phyloP scores from a whole-genome alignment of 2,888 invertebrate genomes.

The Cosmorhoe ocellata region DNA sequence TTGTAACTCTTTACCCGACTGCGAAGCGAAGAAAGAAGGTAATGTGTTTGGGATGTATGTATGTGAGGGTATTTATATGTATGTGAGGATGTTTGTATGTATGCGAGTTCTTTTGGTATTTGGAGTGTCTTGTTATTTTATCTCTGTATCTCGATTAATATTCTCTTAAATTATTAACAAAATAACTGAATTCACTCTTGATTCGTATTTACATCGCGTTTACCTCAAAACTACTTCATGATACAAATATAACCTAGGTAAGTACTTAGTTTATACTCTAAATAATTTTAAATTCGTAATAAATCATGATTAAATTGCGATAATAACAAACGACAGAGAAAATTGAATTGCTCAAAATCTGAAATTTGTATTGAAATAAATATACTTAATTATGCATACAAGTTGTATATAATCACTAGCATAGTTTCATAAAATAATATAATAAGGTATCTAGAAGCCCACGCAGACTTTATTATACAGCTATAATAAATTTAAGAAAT shows the following conservation, averaged over 20 bases:
- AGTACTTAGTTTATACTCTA: constrained; percentile 43
- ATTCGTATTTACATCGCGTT: constrained; percentile 45
- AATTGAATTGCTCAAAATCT: constrained; percentile 33
- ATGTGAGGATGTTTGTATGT: too few relatives aligned
- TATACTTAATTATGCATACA: constrained; percentile 26
- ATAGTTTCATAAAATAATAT: constrained; percentile 30
- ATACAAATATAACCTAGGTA: constrained; percentile 33
- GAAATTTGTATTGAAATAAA: constrained; percentile 50
- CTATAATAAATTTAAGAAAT: constrained; percentile 67
- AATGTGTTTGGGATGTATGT: too few relatives aligned
- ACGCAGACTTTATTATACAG: constrained; percentile 66
- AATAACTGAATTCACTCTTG: constrained; percentile 44
- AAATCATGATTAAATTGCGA: constrained; percentile 49
- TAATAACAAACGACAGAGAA: constrained; percentile 41
- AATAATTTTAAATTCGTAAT: constrained; percentile 64
- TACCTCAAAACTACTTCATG: constrained; percentile 30
- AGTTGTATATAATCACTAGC: constrained; percentile 27
- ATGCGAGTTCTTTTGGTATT: too few relatives aligned
- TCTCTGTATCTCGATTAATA: constrained; percentile 44
- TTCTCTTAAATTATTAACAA: constrained; percentile 38
- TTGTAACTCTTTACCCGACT: too few relatives aligned
- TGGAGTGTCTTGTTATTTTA: too few relatives aligned
- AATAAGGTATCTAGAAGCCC: constrained; percentile 35
- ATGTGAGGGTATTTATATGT: too few relatives aligned
- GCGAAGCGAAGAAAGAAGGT: too few relatives aligned